Evolutionary conservation across 2,797 vertebrate species (phyloP), one percentile per base, ranked within the genome.

Genomic region (Ctenochaetus hawaiiensis): DNA sequence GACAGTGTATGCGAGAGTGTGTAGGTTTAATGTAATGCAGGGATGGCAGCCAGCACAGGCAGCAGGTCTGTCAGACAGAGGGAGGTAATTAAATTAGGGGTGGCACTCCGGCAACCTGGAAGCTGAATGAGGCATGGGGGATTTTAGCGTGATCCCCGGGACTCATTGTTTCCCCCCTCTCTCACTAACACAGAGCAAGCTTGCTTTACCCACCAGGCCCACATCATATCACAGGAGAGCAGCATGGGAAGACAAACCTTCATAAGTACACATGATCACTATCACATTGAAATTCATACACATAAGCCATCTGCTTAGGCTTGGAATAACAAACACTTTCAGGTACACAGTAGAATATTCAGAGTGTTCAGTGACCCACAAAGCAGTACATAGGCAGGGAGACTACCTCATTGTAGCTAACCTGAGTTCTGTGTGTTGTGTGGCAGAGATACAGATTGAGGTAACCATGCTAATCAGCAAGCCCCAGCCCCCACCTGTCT

Each of bases 41-140:
- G 72, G 70, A 82, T 23, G 45, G 87, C 80, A 87, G 89, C 86
- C 85, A 80, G 84, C 34, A 4, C 78, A 81, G 70, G 75, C 72
- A 71, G 83, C 68, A 6, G 80, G 75, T 78, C 83, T 63, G 72
- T 87, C 86, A 90, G 83, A 89, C 82, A 67, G 57, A 73, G 72
- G 65, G 65, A 78, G 84, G 82, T 92, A 92, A 92, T 91, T 92
- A 87, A 92, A 93, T 92, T 91, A 93, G 48, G 79, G 85, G 70
- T 83, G 85, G 87, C 88, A 87, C 86, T 84, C 74, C 37, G 30
- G 79, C 79, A 88, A 87, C 80, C 80, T 80, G 83, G 71, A 89
- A 85, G 78, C 82, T 88, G 83, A 87, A 89, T 14, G 60, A 86
- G 84, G 77, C 85, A 61, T 67, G 11, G 44, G 90, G 84, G 83